These are phyloP conservation scores for Falco naumanni DNA, from an alignment of 2,797 vertebrate genomes.

Conservation along the genomic window DNA sequence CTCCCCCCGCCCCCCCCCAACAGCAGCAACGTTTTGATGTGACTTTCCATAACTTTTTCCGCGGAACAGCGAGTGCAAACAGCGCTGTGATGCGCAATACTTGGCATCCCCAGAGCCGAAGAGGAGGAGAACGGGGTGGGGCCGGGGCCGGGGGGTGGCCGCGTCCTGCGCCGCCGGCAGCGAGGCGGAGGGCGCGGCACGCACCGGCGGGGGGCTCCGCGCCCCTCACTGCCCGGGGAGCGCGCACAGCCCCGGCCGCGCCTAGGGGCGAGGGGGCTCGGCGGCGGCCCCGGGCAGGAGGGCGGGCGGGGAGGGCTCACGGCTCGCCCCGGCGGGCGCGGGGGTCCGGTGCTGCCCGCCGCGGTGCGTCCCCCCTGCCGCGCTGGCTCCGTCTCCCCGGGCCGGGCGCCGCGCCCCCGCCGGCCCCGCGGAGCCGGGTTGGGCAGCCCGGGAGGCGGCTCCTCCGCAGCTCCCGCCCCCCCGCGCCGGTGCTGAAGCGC, in stretches of 20 bases:
- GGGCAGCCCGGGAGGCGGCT: conserved; percentile 62
- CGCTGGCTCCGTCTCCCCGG: background rate
- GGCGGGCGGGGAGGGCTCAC: background rate
- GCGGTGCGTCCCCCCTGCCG: background rate
- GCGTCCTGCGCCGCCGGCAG: background rate
- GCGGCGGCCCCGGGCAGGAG: background rate
- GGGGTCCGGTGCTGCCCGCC: too few relatives aligned
- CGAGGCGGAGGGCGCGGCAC: fast-evolving
- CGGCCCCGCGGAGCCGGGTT: conserved; percentile 31
- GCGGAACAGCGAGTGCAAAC: background rate
- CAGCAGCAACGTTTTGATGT: background rate
- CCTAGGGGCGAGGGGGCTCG: too few relatives aligned
- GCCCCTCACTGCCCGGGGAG: background rate
- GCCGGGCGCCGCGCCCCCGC: conserved; percentile 38
- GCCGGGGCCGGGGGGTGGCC: background rate
- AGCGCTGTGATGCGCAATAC: background rate
- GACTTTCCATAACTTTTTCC: background rate
- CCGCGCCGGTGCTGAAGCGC: conserved; percentile 39
- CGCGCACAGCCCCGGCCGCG: too few relatives aligned
- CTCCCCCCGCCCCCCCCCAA: background rate
- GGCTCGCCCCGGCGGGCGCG: background rate
- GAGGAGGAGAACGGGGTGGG: background rate
- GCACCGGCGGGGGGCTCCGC: background rate
- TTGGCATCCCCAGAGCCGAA: background rate
- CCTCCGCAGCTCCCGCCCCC: conserved; percentile 54